phyloP scores from a whole-genome alignment of 2,888 invertebrate genomes.

The Scelioninae gen. 1 region DNA sequence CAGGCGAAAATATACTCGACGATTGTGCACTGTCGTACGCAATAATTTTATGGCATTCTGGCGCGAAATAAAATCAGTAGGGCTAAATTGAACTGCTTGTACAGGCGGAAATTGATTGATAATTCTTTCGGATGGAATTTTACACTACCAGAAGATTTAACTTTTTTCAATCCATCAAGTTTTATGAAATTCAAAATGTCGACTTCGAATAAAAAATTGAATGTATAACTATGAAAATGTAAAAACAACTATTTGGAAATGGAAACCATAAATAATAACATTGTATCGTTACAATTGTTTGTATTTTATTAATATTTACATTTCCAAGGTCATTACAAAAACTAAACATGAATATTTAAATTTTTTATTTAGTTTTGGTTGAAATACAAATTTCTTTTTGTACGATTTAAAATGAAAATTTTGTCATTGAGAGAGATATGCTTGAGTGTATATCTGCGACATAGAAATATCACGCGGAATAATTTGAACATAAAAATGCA shows the following conservation, averaged over 20 bases:
- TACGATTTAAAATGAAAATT: constrained; percentile 6
- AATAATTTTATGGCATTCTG: not conserved
- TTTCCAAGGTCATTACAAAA: too few species aligned
- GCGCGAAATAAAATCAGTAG: not conserved
- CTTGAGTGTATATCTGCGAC: constrained; percentile 8
- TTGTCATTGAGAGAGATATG: constrained; percentile 32
- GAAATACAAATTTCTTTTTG: not conserved
- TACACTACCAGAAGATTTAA: not conserved
- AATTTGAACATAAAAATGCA: constrained; percentile 45
- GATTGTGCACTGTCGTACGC: not conserved
- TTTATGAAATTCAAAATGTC: not conserved
- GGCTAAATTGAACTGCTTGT: constrained; percentile 15
- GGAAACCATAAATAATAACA: too few species aligned
- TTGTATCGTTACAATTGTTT: too few species aligned
- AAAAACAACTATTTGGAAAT: too few species aligned
- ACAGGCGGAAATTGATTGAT: constrained; percentile 14
- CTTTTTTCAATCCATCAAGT: not conserved
- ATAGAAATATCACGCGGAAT: constrained; percentile 25
- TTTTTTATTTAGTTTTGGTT: not conserved
- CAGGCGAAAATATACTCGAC: not conserved
- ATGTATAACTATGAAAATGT: too few species aligned
- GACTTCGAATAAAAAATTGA: too few species aligned
- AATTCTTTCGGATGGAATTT: not conserved
- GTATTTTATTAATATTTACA: too few species aligned
- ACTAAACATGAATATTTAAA: too few species aligned